Percentiles rank a stretch among this genome's conserved stretches.
These are phyloP conservation scores for Eonycteris spelaea DNA, from an alignment of 2,113 vertebrate genomes.

Conservation along the genomic window DNA sequence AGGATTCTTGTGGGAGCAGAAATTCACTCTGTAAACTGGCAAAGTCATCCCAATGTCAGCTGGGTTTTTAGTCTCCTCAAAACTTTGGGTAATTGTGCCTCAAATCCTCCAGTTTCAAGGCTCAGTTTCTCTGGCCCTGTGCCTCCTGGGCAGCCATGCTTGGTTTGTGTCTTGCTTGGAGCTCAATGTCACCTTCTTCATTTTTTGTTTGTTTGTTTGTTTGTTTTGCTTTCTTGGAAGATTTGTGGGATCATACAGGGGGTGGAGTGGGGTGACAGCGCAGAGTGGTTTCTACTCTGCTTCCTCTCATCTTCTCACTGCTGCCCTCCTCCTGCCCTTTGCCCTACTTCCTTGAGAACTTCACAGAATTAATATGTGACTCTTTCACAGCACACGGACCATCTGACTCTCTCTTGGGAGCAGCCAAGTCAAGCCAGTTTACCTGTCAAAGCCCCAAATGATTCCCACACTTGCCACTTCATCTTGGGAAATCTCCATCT, in stretches of 20 bases:
- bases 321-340: neutral
- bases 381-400: fast-evolving
- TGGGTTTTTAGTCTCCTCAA: neutral
- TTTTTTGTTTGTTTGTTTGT: neutral
- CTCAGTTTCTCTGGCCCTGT: neutral
- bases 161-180: neutral
- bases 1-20: neutral
- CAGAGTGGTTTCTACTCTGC: neutral
- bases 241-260: neutral
- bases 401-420: neutral
- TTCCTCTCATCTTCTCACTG: neutral
- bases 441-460: neutral
- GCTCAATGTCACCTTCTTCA: neutral
- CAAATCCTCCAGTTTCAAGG: neutral
- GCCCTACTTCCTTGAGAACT: neutral
- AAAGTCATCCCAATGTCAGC: too few species aligned
- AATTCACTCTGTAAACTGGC: neutral
- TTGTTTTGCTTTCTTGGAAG: neutral
- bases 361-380: neutral
- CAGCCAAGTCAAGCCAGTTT: neutral
- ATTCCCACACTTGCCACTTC: neutral
- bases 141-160: neutral
- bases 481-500: neutral
- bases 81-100: neutral
- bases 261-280: neutral